phyloP scores from a whole-genome alignment of 2,888 invertebrate species.

The Caenorhabditis angaria region DNA sequence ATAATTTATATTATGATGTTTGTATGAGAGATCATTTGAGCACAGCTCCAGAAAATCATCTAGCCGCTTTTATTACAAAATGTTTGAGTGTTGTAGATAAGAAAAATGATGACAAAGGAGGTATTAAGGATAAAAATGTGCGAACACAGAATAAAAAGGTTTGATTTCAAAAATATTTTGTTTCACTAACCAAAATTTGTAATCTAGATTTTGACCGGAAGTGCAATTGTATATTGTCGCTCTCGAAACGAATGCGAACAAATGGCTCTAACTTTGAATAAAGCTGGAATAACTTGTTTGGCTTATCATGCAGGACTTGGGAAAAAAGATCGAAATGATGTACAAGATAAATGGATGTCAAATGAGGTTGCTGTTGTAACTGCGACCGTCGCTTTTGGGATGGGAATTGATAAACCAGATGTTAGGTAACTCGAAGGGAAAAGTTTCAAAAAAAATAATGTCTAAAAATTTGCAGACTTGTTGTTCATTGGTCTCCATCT shows the following conservation, averaged over 20 bases:
- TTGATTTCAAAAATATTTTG: background rate
- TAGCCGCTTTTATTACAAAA: slow-evolving; percentile 76
- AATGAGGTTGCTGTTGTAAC: slow-evolving; percentile 89
- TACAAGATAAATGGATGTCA: slow-evolving; percentile 90
- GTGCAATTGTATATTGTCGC: slow-evolving; percentile 89
- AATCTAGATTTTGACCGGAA: slow-evolving; percentile 36
- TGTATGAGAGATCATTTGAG: slow-evolving; percentile 84
- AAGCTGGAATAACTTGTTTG: slow-evolving; percentile 71
- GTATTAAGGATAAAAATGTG: background rate
- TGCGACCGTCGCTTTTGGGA: slow-evolving; percentile 97
- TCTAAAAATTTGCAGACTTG: slow-evolving; percentile 79
- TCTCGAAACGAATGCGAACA: slow-evolving; percentile 89
- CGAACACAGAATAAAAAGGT: slow-evolving; percentile 19
- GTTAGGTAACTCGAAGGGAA: slow-evolving; percentile 85
- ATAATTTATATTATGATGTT: slow-evolving; percentile 93
- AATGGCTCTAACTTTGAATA: slow-evolving; percentile 82
- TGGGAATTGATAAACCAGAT: slow-evolving; percentile 96
- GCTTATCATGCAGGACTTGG: slow-evolving; percentile 68
- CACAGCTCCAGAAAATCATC: slow-evolving; percentile 63
- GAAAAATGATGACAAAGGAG: background rate
- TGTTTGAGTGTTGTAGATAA: slow-evolving; percentile 29
- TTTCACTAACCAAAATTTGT: background rate
- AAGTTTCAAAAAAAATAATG: too few relatives aligned
- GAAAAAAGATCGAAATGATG: slow-evolving; percentile 78
- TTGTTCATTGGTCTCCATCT: slow-evolving; percentile 94